Conservation (phyloP, 2,797 vertebrate genomes). For the Gymnodraco acuticeps region DNA sequence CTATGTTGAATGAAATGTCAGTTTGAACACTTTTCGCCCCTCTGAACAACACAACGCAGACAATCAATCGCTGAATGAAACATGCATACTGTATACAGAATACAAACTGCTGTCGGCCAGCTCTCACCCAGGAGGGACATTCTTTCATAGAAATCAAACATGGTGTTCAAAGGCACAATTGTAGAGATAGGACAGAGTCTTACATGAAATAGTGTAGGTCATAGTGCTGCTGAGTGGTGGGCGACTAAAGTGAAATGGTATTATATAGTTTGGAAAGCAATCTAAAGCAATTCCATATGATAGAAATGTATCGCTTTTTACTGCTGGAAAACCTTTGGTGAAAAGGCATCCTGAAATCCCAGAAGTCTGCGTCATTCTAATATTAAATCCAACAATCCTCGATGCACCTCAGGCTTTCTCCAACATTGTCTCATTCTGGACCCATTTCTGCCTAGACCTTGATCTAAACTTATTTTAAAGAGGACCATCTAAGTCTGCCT, state of each 20-base stretch:
- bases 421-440: constrained; percentile 44
- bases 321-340: constrained; percentile 1
- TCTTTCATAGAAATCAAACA: constrained; percentile 56
- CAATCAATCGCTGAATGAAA: constrained; percentile 64
- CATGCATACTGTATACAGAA: constrained; percentile 52
- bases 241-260: background rate
- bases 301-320: constrained; percentile 33
- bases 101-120: constrained; percentile 58
- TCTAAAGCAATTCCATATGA: constrained; percentile 10
- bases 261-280: constrained; percentile 13
- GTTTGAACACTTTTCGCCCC: constrained; percentile 58
- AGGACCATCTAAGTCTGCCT: constrained; percentile 44
- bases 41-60: constrained; percentile 56
- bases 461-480: constrained; percentile 52
- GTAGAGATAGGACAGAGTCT: constrained; percentile 20
- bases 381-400: constrained; percentile 9
- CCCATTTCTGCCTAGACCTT: constrained; percentile 45
- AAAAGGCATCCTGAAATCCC: constrained; percentile 31
- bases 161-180: constrained; percentile 36
- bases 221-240: background rate
- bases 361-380: constrained; percentile 16
- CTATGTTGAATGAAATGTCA: constrained; percentile 70
- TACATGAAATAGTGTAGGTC: constrained; percentile 17
- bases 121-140: constrained; percentile 30
- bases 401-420: constrained; percentile 28